These are phyloP conservation scores for Mirounga angustirostris DNA, from an alignment of 2,113 vertebrate species.

Conservation along the genomic window DNA sequence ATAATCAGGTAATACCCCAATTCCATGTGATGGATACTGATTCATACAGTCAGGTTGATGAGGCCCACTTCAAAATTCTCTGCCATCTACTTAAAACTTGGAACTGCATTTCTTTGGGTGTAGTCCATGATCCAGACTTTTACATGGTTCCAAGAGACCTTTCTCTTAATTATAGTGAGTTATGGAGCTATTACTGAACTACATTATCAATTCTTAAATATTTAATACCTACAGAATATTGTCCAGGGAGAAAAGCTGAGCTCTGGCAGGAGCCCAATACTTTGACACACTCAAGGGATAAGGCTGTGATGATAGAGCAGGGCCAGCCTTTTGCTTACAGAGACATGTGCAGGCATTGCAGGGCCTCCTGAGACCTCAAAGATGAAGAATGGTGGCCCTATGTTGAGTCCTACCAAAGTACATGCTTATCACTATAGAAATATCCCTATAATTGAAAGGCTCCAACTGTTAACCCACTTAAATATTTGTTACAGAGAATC, in stretches of 20 bases:
- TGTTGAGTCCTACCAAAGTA: background rate
- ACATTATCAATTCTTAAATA: background rate
- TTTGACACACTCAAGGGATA: background rate
- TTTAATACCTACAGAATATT: background rate
- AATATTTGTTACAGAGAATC: background rate
- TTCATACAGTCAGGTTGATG: background rate
- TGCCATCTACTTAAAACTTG: background rate
- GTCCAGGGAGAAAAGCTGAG: background rate
- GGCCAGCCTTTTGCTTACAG: background rate
- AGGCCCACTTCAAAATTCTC: background rate
- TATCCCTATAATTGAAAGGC: background rate
- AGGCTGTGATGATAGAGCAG: background rate
- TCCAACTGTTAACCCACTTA: conserved; percentile 53
- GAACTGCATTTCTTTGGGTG: background rate
- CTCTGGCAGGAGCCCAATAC: background rate
- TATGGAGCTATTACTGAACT: background rate
- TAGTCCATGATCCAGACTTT: background rate
- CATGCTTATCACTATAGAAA: background rate
- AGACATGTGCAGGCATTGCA: background rate
- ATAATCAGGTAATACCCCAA: background rate
- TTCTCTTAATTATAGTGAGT: conserved; percentile 16
- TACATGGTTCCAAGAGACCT: background rate
- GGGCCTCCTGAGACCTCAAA: background rate
- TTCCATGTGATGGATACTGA: background rate
- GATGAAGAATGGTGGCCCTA: background rate